Conservation (phyloP, 1,140 invertebrate species). For the Lepidurus packardi region DNA sequence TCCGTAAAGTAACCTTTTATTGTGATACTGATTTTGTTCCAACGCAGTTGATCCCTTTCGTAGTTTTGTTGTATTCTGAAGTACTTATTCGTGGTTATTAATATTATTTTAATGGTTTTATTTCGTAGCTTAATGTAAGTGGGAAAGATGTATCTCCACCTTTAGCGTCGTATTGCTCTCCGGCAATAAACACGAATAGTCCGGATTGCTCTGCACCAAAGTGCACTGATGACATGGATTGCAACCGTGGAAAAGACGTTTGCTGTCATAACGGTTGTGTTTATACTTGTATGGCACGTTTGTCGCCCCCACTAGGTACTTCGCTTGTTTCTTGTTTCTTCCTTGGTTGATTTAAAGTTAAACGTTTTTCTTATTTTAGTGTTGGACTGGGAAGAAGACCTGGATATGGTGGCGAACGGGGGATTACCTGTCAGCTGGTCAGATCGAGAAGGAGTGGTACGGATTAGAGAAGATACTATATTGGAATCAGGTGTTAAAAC, state of each 20-base stretch:
- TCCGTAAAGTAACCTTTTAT: too few species aligned
- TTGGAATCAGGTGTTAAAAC: background rate
- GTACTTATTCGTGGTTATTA: background rate
- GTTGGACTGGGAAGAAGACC: background rate
- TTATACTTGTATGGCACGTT: background rate
- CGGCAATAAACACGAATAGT: background rate
- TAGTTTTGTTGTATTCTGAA: too few species aligned
- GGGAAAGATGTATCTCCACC: background rate
- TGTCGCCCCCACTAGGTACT: background rate
- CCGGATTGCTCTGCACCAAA: background rate
- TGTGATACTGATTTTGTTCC: too few species aligned
- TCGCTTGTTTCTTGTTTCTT: background rate
- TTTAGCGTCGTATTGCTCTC: background rate
- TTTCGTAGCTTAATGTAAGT: background rate
- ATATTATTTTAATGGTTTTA: background rate
- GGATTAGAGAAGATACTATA: background rate
- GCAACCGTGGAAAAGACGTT: conserved; percentile 8
- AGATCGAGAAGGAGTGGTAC: background rate
- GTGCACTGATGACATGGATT: background rate
- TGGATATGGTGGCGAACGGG: background rate
- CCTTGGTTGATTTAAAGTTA: background rate
- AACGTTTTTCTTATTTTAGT: background rate
- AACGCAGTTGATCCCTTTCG: too few species aligned
- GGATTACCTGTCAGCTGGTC: background rate
- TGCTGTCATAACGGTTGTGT: conserved; percentile 4